A percentile compares a stretch with the other conserved stretches of the same genome.
Evolutionary conservation across 2,113 vertebrate genomes (phyloP).

Genomic region (Plecotus auritus): DNA sequence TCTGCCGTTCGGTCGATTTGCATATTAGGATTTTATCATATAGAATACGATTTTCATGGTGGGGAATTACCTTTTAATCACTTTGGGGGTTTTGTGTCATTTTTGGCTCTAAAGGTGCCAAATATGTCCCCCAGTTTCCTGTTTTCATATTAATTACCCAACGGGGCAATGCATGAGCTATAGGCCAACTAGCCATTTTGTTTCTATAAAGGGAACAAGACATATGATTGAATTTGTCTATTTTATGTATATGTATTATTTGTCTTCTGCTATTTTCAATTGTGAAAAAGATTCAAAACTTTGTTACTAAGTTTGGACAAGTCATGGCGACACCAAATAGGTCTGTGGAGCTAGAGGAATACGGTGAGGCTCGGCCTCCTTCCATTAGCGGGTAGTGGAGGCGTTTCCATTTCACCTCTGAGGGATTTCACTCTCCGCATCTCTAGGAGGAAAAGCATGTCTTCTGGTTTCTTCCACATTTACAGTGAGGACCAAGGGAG

Average conservation of each 20-base stretch:
- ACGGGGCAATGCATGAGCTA: neutral
- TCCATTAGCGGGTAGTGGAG: neutral
- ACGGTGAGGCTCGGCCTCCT: neutral
- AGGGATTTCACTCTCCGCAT: neutral
- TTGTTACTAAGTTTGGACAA: neutral
- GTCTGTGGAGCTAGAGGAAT: neutral
- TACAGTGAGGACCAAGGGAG: neutral
- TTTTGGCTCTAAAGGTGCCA: neutral
- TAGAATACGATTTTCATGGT: neutral
- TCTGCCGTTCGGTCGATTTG: too few species aligned
- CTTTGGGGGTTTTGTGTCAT: neutral
- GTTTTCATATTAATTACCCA: neutral
- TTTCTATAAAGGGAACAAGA: neutral
- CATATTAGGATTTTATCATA: too few species aligned
- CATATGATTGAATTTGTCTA: neutral
- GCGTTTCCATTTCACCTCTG: neutral
- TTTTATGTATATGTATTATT: neutral
- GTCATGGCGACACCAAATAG: neutral
- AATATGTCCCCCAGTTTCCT: neutral
- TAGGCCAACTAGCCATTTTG: neutral
- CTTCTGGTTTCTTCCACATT: neutral
- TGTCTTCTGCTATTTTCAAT: neutral
- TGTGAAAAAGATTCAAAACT: neutral
- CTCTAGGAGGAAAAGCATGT: neutral
- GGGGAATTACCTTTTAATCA: neutral